Conservation (phyloP, 2,888 invertebrate genomes). For the Amitus sp. region DNA sequence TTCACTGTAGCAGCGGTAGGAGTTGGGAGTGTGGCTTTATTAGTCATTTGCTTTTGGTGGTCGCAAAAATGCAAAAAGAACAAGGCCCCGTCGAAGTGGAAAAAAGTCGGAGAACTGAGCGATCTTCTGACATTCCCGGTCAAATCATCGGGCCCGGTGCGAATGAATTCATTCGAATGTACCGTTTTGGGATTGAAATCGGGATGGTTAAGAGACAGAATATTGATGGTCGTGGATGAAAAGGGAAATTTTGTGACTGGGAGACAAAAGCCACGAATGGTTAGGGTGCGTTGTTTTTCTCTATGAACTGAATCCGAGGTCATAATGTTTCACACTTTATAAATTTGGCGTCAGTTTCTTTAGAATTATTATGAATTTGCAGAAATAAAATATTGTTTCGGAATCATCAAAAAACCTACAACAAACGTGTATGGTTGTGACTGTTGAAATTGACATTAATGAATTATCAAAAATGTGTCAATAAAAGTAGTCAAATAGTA, state of each 20-base stretch:
- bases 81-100: conserved; percentile 68
- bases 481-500: too few species aligned
- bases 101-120: conserved; percentile 70
- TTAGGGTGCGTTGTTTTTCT: too few species aligned
- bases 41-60: conserved; percentile 54
- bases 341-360: not conserved
- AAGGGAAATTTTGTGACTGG: conserved; percentile 71
- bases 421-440: too few species aligned
- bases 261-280: conserved; percentile 69
- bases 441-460: too few species aligned
- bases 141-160: conserved; percentile 70
- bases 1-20: conserved; percentile 54
- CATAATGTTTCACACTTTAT: not conserved
- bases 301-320: too few species aligned
- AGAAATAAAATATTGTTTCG: too few species aligned
- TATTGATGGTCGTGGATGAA: conserved; percentile 70
- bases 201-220: conserved; percentile 71
- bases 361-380: too few species aligned
- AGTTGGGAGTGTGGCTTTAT: conserved; percentile 51
- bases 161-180: conserved; percentile 68
- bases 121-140: conserved; percentile 70
- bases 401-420: too few species aligned
- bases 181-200: conserved; percentile 68
- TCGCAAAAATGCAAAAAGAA: conserved; percentile 46
- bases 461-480: too few species aligned